phyloP scores from a whole-genome alignment of 2,797 vertebrate genomes.

The Dallia pectoralis region DNA sequence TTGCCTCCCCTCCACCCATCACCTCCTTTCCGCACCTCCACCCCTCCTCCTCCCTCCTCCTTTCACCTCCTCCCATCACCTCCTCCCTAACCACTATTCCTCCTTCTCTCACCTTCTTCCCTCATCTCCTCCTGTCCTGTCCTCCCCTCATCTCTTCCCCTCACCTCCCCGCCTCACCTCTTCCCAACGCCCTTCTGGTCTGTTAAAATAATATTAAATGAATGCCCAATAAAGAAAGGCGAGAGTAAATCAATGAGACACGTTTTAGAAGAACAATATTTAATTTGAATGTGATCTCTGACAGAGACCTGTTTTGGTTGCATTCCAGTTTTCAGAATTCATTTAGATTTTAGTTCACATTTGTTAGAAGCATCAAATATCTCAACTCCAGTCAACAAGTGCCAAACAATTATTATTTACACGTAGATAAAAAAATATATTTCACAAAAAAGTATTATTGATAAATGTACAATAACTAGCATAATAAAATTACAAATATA shows the following conservation, averaged over 20 bases:
- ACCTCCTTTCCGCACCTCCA: no score
- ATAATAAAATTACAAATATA: conserved; percentile 94
- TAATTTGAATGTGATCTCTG: conserved; percentile 62
- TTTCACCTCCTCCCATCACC: no score
- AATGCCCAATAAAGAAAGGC: background rate
- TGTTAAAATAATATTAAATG: background rate
- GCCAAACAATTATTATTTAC: conserved; percentile 72
- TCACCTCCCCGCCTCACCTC: no score
- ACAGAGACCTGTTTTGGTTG: conserved; percentile 35
- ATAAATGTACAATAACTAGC: conserved; percentile 77
- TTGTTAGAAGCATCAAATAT: conserved; percentile 43
- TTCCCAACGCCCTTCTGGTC: no score
- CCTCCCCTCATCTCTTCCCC: no score
- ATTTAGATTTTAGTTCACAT: conserved; percentile 59
- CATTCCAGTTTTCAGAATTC: conserved; percentile 59
- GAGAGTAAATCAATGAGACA: conserved; percentile 31
- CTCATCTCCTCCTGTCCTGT: no score
- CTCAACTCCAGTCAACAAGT: conserved; percentile 41
- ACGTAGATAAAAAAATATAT: conserved; percentile 96
- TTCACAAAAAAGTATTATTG: conserved; percentile 75
- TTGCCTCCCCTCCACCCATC: no score
- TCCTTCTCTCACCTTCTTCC: no score
- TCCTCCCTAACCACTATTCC: no score
- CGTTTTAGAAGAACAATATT: conserved; percentile 43
- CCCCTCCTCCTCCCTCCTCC: no score